Percentiles rank a stretch among this genome's conserved stretches.
These are phyloP conservation scores for Telenomus remus DNA, from an alignment of 1,140 invertebrate species.

Conservation along the genomic window DNA sequence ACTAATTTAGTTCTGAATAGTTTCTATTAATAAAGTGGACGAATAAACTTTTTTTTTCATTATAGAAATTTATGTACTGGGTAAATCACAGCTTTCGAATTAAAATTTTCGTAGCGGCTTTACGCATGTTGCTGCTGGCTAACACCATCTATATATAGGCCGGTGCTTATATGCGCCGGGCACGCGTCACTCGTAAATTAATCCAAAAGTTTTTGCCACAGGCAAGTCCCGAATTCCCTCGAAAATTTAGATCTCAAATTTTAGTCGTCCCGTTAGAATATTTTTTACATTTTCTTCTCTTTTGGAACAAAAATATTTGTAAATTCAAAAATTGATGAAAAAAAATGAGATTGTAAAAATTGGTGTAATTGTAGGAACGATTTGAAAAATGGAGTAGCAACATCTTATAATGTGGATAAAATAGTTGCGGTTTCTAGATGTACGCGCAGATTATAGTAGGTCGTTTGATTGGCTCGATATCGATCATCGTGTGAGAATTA, in stretches of 20 bases:
- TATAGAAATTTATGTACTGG: slow-evolving; percentile 42
- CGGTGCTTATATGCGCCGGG: slow-evolving; percentile 52
- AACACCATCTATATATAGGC: slow-evolving; percentile 53
- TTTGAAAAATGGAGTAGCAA: no score
- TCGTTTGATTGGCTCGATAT: slow-evolving; percentile 40
- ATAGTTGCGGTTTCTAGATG: background rate
- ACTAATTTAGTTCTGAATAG: no score
- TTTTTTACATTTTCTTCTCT: no score
- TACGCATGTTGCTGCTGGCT: slow-evolving; percentile 22
- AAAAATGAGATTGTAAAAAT: no score
- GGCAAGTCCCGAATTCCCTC: slow-evolving; percentile 31
- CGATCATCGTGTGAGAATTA: slow-evolving; percentile 57
- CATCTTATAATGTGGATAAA: no score
- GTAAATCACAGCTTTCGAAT: slow-evolving; percentile 37
- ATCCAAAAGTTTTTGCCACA: slow-evolving; percentile 63
- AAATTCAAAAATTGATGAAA: no score
- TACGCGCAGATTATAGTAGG: slow-evolving; percentile 35
- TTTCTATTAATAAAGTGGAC: no score
- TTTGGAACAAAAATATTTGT: no score
- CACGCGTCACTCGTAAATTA: slow-evolving; percentile 68
- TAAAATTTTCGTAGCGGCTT: slow-evolving; percentile 34
- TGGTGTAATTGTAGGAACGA: no score
- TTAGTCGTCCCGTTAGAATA: no score
- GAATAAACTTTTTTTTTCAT: no score
- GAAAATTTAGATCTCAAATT: slow-evolving; percentile 35